Base-by-base conservation (phyloP, 2,888 invertebrate genomes). In the Metopia argyrocephala region DNA sequence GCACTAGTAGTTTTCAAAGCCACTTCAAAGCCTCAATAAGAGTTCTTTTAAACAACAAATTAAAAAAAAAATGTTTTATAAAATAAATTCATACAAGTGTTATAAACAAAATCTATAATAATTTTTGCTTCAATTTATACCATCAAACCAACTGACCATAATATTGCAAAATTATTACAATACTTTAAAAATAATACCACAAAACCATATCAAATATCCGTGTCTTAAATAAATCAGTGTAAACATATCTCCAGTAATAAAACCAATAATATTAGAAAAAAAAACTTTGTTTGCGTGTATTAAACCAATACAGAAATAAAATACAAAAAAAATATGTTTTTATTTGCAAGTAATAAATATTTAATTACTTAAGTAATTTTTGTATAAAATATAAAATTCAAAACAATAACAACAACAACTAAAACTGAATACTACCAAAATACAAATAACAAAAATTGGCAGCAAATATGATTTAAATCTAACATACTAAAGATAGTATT, bases 121-220 rank as follows among this genome's bases (percentile, higher is more conserved):
- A n/a, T n/a, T n/a, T 38, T 38, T 38, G 57, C 56, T 46, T 31
- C 59, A 48, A 65, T 45, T 52, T 28, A 52, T 66, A 31, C 31
- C 52, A 28, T 23, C n/a, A 69, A 79, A 54, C 48, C 78, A 74
- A 81, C 81, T 81, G 81, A 78, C 81, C 81, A 75, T 78, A 81
- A 57, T 62, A 78, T 81, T 78, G 66, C 81, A 75, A 78, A 78
- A 78, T n/a, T 28, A 59, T 50, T 65, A 54, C 48, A 28, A 57
- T 57, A n/a, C 45, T 52, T 68, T 46, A 25, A 54, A 62, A 61
- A 48, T 45, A 48, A 76, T n/a, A 62, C 54, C 48, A 46, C 28
- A 73, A 68, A 78, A 66, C 56, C 70, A 57, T 81, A 81, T 75
- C 74, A 75, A 81, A 78, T 81, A 81, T 78, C 81, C 81, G 81